These are phyloP conservation scores for Lepidocyrtinus sp. DNA, from an alignment of 2,888 invertebrate genomes.

Conservation along the genomic window DNA sequence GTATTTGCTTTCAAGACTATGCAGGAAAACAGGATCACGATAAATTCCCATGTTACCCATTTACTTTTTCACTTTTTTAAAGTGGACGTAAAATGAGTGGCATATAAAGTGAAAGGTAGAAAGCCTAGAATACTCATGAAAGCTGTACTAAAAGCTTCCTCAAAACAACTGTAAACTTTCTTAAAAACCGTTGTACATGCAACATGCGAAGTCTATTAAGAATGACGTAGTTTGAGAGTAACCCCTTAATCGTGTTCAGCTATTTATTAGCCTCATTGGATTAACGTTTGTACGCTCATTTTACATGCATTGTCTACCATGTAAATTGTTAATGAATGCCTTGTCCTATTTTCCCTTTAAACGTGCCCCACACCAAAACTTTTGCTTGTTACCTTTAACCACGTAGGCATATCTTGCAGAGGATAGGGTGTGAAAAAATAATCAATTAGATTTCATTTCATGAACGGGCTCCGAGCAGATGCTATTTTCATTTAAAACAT, in stretches of 20 bases:
- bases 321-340: constrained; percentile 4
- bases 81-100: constrained; percentile 30
- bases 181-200: too few relatives aligned
- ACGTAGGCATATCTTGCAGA: constrained; percentile 1
- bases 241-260: constrained; percentile 9
- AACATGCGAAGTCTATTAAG: background rate
- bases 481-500: background rate
- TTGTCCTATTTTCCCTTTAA: background rate
- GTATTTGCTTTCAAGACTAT: background rate
- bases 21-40: constrained; percentile 11
- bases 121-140: too few relatives aligned
- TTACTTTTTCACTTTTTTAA: constrained; percentile 39
- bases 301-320: background rate
- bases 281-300: background rate
- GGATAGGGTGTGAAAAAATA: constrained; percentile 34
- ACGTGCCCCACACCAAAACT: background rate
- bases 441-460: constrained; percentile 37
- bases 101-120: background rate
- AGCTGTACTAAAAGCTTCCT: too few relatives aligned
- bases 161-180: too few relatives aligned
- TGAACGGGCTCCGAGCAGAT: background rate
- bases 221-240: constrained; percentile 3
- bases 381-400: background rate
- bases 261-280: constrained; percentile 42
- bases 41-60: constrained; percentile 54